Evolutionary conservation across 2,888 invertebrate species (phyloP), one percentile per base, ranked within the genome.

Genomic region (Xylocampa areola): DNA sequence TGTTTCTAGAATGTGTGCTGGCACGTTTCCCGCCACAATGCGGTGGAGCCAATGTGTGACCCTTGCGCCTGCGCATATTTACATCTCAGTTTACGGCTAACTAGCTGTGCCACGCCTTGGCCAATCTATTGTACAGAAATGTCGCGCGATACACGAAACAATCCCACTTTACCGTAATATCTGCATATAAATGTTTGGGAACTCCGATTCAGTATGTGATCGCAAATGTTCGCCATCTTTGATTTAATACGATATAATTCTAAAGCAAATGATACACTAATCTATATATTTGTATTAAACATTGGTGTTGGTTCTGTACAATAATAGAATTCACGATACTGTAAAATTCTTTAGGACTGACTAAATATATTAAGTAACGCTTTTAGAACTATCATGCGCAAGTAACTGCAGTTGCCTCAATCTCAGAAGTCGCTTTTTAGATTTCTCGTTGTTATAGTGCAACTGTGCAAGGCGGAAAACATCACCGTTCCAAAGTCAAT

Each of bases 91-190:
- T 78, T 69, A 72, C 77, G 77, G 80, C 81, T 85, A 87, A 89
- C 89, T 88, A 87, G 85, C 80, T 72, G 73, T 77, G 72, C 84
- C 77, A 76, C 82, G 79, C 82, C 79, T 76, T 75, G 77, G 60
- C 83, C 84, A 76, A 85, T 85, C 90, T 87, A 90, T 91, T 92
- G 89, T 91, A 87, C 89, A 89, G 92, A 92, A 92, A 92, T 92
- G 87, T 89, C 85, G 85, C 66, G 66, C 76, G 77, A 69, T 71
- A 82, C 90, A 89, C 90, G 89, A 89, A 92, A 90, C 90, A 88
- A 92, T 92, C 82, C 87, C 80, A 86, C 82, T 86, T 84, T 87
- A 89, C 87, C 84, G 85, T 87, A 85, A 79, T 89, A 90, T 88
- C 85, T 88, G 86, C 88, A 90, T 91, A 88, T 82, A 89, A 90